Evolutionary conservation across 1,140 invertebrate genomes (phyloP), one percentile per base, ranked within the genome.

Genomic region (Mya arenaria): DNA sequence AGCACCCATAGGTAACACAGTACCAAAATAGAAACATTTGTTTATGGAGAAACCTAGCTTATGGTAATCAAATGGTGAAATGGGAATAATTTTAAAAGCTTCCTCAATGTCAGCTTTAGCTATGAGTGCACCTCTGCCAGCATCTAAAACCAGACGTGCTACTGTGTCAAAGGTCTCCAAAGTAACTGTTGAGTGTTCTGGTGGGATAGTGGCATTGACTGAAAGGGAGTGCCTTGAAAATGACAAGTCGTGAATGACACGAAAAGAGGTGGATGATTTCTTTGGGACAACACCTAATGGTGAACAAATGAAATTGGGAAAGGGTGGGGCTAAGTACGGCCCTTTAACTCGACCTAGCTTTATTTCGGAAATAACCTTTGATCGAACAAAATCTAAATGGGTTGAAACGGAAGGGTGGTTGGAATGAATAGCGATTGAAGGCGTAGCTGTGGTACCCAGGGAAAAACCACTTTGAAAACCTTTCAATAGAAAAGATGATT

Each of bases 31-130:
- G 39, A 32, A 78, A 8, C 52, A n/a, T 5, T 52, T 19, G 23
- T 52, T 19, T 4, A 15, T 19, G 5, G 15, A 34, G 25, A 78
- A 78, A 5, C 74, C 62, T 8, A 78, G 44, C 25, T 37, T 25
- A 37, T 52, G 13, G 36, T 30, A 55, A 55, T 78, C 62, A n/a
- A 48, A 4, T 10, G 60, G 60, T 6, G 37, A 52, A 32, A 66
- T 52, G 10, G 60, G 74, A 28, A 66, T 78, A 0, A 66, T 65
- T 15, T 63, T 0, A 37, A 78, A 66, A 23, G 6, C 62, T 1
- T 78, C 74, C 28, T 65, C 62, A n/a, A 78, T 66, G 44, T 77
- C 58, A 44, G 41, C 39, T 65, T 65, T 77, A 19, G 74, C 74
- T 0, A 77, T 52, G 30, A 65, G 34, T 23, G 23, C 63, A 23